phyloP scores from a whole-genome alignment of 2,888 invertebrate genomes.

The Pyrocoelia pectoralis region DNA sequence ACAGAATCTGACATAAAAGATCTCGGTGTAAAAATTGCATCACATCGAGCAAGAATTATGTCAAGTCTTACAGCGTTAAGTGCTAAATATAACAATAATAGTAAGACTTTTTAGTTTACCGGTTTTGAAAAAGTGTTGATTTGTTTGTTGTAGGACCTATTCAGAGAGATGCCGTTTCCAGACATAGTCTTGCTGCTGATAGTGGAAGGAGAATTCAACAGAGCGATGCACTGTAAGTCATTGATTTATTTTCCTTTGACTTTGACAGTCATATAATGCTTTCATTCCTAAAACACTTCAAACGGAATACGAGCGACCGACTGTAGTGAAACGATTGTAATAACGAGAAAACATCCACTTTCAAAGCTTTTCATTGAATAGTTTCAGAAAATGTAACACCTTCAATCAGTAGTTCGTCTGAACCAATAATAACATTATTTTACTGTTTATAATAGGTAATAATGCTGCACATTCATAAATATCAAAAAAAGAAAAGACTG shows the following conservation, averaged over 20 bases:
- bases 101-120: conserved; percentile 13
- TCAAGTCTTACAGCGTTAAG: conserved; percentile 70
- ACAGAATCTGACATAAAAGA: conserved; percentile 68
- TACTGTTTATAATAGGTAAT: no score
- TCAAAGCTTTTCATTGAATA: no score
- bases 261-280: neutral
- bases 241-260: conserved; percentile 4
- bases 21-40: conserved; percentile 68
- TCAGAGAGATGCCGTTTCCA: conserved; percentile 37
- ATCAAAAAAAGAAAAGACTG: no score
- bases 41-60: conserved; percentile 70
- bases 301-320: neutral
- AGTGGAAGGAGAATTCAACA: conserved; percentile 51
- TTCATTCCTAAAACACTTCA: neutral
- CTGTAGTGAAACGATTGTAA: neutral
- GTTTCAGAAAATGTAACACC: no score
- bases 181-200: conserved; percentile 63
- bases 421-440: no score
- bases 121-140: neutral
- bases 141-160: conserved; percentile 26
- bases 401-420: no score
- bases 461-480: no score
- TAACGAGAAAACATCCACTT: no score
- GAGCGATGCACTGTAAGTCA: conserved; percentile 55
- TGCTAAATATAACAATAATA: conserved; percentile 65